These are phyloP conservation scores for Stictocephala bisonia DNA, from an alignment of 2,888 invertebrate genomes.

Conservation along the genomic window DNA sequence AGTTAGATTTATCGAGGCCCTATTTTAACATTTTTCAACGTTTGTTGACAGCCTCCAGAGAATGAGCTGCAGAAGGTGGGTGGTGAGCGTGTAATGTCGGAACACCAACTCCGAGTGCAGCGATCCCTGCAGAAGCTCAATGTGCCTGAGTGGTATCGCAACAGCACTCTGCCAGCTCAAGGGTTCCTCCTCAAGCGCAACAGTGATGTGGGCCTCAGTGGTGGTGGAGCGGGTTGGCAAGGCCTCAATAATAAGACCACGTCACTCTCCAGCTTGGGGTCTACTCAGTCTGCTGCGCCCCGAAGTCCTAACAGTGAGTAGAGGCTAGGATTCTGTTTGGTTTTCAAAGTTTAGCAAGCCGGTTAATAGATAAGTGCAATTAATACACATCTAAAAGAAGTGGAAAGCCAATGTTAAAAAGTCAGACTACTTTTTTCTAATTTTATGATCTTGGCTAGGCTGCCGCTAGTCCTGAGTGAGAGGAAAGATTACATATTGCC, in stretches of 20 bases:
- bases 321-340: not conserved
- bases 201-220: conserved; percentile 69
- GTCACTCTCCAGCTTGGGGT: conserved; percentile 70
- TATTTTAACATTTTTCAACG: too few species aligned
- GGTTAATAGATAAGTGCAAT: too few species aligned
- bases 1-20: too few species aligned
- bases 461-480: too few species aligned
- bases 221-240: conserved; percentile 63
- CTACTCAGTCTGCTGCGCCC: conserved; percentile 59
- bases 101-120: conserved; percentile 93
- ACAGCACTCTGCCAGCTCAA: conserved; percentile 78
- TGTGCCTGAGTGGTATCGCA: conserved; percentile 95
- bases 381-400: too few species aligned
- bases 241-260: conserved; percentile 86
- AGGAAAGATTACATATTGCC: too few species aligned
- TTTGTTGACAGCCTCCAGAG: conserved; percentile 93
- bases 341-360: not conserved
- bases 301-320: conserved; percentile 52
- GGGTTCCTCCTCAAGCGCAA: conserved; percentile 83
- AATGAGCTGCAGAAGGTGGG: conserved; percentile 89
- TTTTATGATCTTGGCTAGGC: too few species aligned
- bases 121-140: conserved; percentile 93
- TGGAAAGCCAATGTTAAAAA: too few species aligned
- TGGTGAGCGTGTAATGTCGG: conserved; percentile 86
- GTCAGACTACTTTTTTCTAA: too few species aligned